Conservation (phyloP, 2,113 vertebrate species). For the Myotis yumanensis region DNA sequence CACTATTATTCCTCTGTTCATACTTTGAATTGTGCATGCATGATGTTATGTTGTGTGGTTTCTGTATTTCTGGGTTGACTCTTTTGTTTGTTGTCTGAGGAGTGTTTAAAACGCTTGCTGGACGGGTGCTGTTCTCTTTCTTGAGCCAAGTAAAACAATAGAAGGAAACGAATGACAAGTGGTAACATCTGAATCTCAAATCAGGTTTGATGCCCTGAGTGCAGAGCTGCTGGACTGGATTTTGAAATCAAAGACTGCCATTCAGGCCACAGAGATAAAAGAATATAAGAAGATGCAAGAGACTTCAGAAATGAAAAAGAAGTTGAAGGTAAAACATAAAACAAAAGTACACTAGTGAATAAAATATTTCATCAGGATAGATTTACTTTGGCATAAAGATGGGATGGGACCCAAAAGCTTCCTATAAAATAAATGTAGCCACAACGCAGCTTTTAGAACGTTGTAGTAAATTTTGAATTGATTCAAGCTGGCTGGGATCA, state of each 20-base stretch:
- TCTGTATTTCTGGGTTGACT: background rate
- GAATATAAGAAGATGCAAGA: conserved; percentile 87
- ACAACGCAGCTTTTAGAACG: conserved; percentile 52
- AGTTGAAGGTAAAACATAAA: conserved; percentile 90
- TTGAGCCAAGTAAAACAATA: background rate
- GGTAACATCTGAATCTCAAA: conserved; percentile 70
- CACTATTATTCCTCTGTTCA: background rate
- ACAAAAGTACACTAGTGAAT: conserved; percentile 53
- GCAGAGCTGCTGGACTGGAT: conserved; percentile 89
- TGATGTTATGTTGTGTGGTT: background rate
- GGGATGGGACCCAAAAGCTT: conserved; percentile 51
- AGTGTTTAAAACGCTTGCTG: background rate
- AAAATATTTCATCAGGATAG: conserved; percentile 64
- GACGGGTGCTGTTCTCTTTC: background rate
- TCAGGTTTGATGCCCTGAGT: conserved; percentile 89
- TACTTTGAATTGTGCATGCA: background rate
- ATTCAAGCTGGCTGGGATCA: background rate
- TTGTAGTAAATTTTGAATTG: background rate
- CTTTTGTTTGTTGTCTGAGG: background rate
- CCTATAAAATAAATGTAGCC: conserved; percentile 55
- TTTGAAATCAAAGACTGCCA: conserved; percentile 86
- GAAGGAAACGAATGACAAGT: conserved; percentile 11
- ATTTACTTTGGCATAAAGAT: conserved; percentile 65
- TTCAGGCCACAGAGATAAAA: conserved; percentile 86
- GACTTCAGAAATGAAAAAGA: conserved; percentile 85